Base-by-base conservation (phyloP, 2,797 vertebrate species). In the Chelidonichthys spinosus region DNA sequence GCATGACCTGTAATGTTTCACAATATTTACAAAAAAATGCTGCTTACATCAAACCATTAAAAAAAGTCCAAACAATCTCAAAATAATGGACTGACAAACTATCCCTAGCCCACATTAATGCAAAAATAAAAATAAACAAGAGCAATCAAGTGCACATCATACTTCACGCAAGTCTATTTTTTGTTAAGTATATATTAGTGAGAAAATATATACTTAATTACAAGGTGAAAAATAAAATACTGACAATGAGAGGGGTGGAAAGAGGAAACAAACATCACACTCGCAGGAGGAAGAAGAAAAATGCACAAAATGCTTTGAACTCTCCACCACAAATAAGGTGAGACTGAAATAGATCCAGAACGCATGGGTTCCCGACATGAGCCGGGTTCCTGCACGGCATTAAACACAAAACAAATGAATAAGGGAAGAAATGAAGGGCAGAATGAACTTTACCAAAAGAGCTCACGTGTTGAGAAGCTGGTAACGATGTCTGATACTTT, bases 1-100 rank as follows among this genome's bases (percentile, higher is more conserved):
- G 95, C 93, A 96, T 95, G 96, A 96, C 96, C 96, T 98, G 96
- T 96, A 96, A 96, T 93, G 95, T 95, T 90, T 97, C 95, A 98
- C 96, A 96, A 96, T 97, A 98, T 97, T 97, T 97, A 98, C 96
- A 98, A 94, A 90, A 94, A 93, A 94, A 96, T 95, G 92, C 88
- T 93, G 95, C 95, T 95, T 95, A 97, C 96, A 97, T 77, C 91
- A 97, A 96, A 96, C 92, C 93, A 94, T 90, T 93, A 91, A 92
- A 91, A 92, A 90, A 92, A 90, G 88, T 85, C 86, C 86, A 88
- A 89, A 93, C 88, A 91, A 91, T 92, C 87, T 91, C 82, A 93
- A 93, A 93, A 92, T 81, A 79, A 93, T 96, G 93, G 94, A 95
- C 94, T 93, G 93, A 93, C 93, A 92, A 94, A 91, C 94, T 95